Conservation (phyloP, 2,888 invertebrate species). For the Pomacea canaliculata region DNA sequence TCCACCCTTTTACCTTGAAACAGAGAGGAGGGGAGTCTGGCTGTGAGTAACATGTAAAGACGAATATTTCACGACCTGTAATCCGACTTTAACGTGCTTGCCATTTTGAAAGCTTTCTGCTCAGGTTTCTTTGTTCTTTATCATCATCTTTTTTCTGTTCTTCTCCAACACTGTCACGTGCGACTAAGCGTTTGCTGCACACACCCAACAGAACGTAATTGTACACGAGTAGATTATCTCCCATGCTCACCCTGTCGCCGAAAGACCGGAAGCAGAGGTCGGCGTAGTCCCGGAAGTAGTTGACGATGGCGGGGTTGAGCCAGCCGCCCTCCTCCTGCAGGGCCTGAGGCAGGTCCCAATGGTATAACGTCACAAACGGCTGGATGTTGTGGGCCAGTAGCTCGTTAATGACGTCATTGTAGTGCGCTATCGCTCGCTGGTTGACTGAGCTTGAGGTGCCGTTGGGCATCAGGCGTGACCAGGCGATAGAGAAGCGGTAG, state of each 20-base stretch:
- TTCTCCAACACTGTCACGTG: no score
- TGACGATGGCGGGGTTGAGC: slow-evolving; percentile 48
- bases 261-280: slow-evolving; percentile 62
- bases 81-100: no score
- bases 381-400: slow-evolving; percentile 75
- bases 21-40: no score
- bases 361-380: slow-evolving; percentile 75
- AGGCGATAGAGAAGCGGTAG: slow-evolving; percentile 74
- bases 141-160: no score
- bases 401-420: slow-evolving; percentile 81
- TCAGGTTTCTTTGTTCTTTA: no score
- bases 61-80: no score
- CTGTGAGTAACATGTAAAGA: no score
- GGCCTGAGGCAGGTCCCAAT: slow-evolving; percentile 69
- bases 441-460: slow-evolving; percentile 74
- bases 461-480: slow-evolving; percentile 81
- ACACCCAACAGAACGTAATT: no score
- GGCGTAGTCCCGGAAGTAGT: slow-evolving; percentile 66
- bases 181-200: no score
- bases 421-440: slow-evolving; percentile 80
- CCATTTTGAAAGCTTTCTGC: no score
- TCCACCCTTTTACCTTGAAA: slow-evolving; percentile 74
- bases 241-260: slow-evolving; percentile 61
- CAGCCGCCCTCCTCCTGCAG: slow-evolving; percentile 70
- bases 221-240: background rate